Conservation (phyloP, 2,888 invertebrate species). For the Punctoribates punctum region DNA sequence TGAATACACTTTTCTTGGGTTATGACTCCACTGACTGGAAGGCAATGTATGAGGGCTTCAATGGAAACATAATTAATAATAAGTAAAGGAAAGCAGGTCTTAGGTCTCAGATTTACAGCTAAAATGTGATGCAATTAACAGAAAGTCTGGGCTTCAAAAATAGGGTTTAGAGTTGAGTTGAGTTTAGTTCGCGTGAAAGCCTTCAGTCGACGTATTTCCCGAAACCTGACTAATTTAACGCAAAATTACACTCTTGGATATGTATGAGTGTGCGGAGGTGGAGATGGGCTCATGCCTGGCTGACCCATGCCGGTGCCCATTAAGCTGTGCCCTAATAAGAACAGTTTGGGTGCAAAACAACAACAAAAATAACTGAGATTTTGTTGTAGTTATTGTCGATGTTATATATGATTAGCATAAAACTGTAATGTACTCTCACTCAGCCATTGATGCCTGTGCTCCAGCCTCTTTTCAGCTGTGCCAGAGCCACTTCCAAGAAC, state of each 20-base stretch:
- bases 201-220: slow-evolving; percentile 11
- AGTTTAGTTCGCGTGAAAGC: slow-evolving; percentile 21
- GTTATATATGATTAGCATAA: slow-evolving; percentile 23
- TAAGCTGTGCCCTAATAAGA: background rate
- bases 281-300: slow-evolving; percentile 14
- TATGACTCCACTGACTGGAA: background rate
- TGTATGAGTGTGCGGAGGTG: slow-evolving; percentile 30
- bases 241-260: slow-evolving; percentile 12
- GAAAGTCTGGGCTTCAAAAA: background rate
- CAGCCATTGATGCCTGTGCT: background rate
- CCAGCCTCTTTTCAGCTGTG: background rate
- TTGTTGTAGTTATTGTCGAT: slow-evolving; percentile 13
- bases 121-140: too few species aligned
- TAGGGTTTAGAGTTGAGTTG: slow-evolving; percentile 2
- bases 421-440: slow-evolving; percentile 13
- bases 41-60: slow-evolving; percentile 4
- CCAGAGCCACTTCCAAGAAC: background rate
- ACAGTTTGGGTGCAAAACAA: background rate
- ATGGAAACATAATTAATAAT: background rate
- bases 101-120: background rate
- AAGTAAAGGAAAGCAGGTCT: background rate
- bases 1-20: background rate
- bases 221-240: slow-evolving; percentile 28
- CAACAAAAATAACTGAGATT: background rate
- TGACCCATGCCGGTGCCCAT: background rate